phyloP scores from a whole-genome alignment of 2,113 vertebrate genomes.

The Pseudorasbora parva region DNA sequence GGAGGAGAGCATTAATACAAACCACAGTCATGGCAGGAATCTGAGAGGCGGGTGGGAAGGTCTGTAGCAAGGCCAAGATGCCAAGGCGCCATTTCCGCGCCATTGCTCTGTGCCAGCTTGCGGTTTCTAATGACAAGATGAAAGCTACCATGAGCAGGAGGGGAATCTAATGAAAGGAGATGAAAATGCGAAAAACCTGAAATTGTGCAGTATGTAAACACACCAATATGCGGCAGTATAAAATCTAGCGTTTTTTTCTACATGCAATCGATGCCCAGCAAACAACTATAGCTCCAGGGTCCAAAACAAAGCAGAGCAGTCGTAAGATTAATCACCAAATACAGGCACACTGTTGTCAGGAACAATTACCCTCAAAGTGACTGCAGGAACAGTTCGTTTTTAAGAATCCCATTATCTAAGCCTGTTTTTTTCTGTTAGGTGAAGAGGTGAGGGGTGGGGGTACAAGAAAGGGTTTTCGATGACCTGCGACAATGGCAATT shows the following conservation, averaged over 20 bases:
- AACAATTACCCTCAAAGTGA: background rate
- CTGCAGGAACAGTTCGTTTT: background rate
- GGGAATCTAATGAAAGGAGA: background rate
- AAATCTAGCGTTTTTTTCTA: background rate
- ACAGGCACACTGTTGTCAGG: background rate
- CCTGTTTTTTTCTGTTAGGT: background rate
- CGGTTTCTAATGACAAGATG: conserved; percentile 14
- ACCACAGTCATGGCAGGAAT: conserved; percentile 36
- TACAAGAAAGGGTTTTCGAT: background rate
- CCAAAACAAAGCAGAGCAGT: background rate
- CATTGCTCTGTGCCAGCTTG: conserved; percentile 10
- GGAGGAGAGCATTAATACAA: background rate
- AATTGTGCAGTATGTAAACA: background rate
- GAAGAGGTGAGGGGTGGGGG: background rate
- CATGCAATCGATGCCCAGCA: background rate
- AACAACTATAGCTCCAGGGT: background rate
- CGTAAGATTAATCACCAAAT: background rate
- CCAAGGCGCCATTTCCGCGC: conserved; percentile 22
- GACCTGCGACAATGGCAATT: conserved; percentile 26
- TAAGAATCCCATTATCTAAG: background rate
- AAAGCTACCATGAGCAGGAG: background rate
- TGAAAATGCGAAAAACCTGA: background rate
- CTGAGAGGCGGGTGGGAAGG: conserved; percentile 17
- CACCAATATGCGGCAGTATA: background rate
- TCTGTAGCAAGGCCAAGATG: conserved; percentile 42